Percentiles rank a stretch among this genome's conserved stretches.
Conservation (phyloP, 2,113 vertebrate species). For the Sardina pilchardus region DNA sequence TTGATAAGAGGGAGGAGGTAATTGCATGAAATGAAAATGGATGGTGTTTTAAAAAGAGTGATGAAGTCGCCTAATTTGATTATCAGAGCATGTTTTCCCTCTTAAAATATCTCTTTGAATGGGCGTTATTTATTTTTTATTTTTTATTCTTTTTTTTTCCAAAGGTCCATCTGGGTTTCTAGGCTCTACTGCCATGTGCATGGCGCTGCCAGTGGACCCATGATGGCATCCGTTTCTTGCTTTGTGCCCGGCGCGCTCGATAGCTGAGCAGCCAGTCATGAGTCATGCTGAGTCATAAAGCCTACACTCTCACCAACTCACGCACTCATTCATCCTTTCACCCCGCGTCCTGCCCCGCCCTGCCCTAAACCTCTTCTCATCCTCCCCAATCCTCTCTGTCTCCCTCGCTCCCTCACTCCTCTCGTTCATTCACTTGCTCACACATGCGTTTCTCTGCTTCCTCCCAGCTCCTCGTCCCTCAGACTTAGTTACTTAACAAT, state of each 20-base stretch:
- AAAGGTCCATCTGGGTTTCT: slow-evolving; percentile 8
- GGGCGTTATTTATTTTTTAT: background rate
- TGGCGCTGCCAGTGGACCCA: background rate
- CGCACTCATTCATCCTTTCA: background rate
- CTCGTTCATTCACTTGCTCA: background rate
- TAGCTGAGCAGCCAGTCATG: background rate
- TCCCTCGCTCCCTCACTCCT: background rate
- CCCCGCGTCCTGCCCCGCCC: background rate
- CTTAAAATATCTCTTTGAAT: background rate
- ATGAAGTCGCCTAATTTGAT: slow-evolving; percentile 1
- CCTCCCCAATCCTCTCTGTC: background rate
- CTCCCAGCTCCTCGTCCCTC: background rate
- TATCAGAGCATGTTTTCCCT: background rate
- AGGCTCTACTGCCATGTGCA: background rate
- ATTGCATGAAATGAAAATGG: background rate
- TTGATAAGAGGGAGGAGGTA: slow-evolving; percentile 11
- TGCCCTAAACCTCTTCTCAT: background rate
- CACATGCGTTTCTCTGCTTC: background rate
- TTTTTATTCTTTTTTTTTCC: background rate
- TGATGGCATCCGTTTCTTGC: background rate
- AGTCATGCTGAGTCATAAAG: background rate
- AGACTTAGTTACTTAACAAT: background rate
- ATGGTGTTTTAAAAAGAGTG: background rate
- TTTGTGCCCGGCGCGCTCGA: background rate
- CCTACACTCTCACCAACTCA: background rate